phyloP scores from a whole-genome alignment of 2,113 vertebrate genomes.

The Chionis minor region DNA sequence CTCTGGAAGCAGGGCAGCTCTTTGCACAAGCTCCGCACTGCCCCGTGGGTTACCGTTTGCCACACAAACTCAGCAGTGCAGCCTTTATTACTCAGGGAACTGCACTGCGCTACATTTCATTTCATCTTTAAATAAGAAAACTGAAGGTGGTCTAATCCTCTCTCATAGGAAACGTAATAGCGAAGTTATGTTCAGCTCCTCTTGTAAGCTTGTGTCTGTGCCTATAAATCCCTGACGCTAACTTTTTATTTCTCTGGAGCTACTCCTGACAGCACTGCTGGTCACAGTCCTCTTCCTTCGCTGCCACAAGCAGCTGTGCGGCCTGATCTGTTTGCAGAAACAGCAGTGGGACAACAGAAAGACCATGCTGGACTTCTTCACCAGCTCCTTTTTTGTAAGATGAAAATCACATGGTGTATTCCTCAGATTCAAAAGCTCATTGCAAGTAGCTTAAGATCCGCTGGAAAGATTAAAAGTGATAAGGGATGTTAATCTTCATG shows the following conservation, averaged over 20 bases:
- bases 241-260: not conserved
- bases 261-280: not conserved
- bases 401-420: not conserved
- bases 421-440: constrained; percentile 1
- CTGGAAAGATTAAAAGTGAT: constrained; percentile 68
- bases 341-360: not conserved
- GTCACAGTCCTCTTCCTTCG: not conserved
- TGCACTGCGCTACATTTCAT: not conserved
- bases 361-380: not conserved
- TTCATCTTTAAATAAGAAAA: not conserved
- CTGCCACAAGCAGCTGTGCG: not conserved
- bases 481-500: constrained; percentile 69
- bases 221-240: not conserved
- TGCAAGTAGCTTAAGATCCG: constrained; percentile 55
- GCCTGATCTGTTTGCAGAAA: not conserved
- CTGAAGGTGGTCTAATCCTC: not conserved
- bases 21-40: not conserved
- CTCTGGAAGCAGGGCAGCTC: not conserved
- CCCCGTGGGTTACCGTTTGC: not conserved
- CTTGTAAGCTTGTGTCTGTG: not conserved
- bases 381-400: not conserved
- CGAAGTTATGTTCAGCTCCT: not conserved
- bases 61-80: not conserved
- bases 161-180: not conserved
- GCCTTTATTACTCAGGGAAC: not conserved